Evolutionary conservation across 2,113 vertebrate species (phyloP).

Genomic region (Antennarius striatus): DNA sequence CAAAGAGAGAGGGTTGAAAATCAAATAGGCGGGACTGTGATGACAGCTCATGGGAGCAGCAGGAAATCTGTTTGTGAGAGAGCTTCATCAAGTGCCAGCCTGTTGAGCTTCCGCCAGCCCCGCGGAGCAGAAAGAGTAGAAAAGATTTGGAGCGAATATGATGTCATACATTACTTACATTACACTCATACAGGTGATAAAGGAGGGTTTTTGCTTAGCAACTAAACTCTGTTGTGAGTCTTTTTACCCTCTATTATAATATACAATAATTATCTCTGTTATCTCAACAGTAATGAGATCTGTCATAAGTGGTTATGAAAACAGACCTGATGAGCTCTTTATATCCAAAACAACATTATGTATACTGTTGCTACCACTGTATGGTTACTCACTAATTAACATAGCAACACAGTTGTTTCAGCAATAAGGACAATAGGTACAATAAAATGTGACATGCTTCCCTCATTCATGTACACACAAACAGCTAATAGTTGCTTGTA

Average conservation of each 20-base stretch:
- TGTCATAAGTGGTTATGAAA: neutral
- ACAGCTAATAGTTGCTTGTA: too few species aligned
- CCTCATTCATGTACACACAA: too few species aligned
- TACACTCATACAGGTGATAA: neutral
- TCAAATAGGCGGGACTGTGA: conserved; percentile 32
- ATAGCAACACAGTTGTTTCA: conserved; percentile 8
- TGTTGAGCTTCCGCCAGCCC: conserved; percentile 17
- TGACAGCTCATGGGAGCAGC: conserved; percentile 52
- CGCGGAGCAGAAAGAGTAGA: neutral
- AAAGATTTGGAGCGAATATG: conserved; percentile 12
- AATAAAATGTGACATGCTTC: neutral
- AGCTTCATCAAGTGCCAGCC: conserved; percentile 54
- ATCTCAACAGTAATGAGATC: conserved; percentile 4
- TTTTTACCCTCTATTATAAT: neutral
- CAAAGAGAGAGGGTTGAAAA: conserved; percentile 23
- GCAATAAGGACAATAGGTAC: conserved; percentile 17
- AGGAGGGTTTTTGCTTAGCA: neutral
- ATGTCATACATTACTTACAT: conserved; percentile 18
- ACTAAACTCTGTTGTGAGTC: neutral
- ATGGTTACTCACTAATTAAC: conserved; percentile 1
- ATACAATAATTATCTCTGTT: conserved; percentile 14
- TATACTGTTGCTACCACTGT: neutral
- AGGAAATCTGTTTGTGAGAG: conserved; percentile 45
- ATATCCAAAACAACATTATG: conserved; percentile 11
- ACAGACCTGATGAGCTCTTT: neutral